Conservation (phyloP, 2,888 invertebrate genomes). For the Lycophotia porphyrea region DNA sequence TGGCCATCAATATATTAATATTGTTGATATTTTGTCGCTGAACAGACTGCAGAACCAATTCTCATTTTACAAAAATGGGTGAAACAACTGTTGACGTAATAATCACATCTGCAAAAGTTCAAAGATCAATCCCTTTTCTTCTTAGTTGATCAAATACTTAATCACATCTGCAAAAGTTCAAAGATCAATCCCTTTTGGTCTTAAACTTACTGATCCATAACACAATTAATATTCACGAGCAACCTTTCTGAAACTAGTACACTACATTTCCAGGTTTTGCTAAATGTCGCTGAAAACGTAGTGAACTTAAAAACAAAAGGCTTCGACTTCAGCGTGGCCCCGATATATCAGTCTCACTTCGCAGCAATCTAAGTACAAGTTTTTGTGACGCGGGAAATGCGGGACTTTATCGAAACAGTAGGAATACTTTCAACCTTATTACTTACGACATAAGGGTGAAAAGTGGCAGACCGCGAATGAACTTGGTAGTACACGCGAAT, state of each 20-base stretch:
- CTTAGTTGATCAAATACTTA: no score
- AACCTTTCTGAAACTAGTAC: background rate
- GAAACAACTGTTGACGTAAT: background rate
- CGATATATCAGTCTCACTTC: conserved; percentile 16
- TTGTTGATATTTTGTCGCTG: background rate
- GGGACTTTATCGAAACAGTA: background rate
- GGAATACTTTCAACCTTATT: background rate
- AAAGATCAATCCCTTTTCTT: background rate
- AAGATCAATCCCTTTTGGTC: background rate
- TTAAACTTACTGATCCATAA: background rate
- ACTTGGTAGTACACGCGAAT: background rate
- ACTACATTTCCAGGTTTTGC: background rate
- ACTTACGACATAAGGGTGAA: background rate
- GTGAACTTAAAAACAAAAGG: conserved; percentile 40
- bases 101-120: background rate
- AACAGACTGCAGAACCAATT: background rate
- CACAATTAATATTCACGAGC: background rate
- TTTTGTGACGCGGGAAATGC: conserved; percentile 18
- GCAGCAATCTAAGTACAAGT: conserved; percentile 35
- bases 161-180: background rate
- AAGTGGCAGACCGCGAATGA: background rate
- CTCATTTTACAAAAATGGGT: background rate
- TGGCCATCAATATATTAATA: background rate
- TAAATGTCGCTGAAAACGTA: conserved; percentile 24
- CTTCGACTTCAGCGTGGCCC: conserved; percentile 18